Conservation (phyloP, 2,797 vertebrate species). For the Anguilla obscura region DNA sequence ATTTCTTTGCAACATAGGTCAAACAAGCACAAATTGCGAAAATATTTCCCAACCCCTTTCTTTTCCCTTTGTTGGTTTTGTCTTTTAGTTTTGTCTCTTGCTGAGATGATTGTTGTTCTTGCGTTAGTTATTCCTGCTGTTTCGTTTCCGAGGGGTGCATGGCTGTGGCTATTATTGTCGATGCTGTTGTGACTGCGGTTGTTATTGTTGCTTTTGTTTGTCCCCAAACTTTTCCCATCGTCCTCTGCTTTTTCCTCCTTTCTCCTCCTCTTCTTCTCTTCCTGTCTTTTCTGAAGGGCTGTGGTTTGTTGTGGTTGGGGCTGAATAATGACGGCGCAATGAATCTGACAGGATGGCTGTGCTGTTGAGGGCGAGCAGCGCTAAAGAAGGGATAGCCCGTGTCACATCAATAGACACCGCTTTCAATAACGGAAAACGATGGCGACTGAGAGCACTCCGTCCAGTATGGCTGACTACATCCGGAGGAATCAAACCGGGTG, state of each 20-base stretch:
- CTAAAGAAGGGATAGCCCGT: conserved; percentile 9
- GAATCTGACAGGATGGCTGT: conserved; percentile 10
- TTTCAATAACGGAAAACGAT: conserved; percentile 14
- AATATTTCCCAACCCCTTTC: background rate
- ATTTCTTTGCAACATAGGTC: background rate
- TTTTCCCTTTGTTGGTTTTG: background rate
- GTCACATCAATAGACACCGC: conserved; percentile 15
- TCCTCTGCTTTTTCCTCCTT: background rate
- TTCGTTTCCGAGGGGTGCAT: background rate
- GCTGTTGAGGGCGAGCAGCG: background rate
- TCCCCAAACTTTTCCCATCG: background rate
- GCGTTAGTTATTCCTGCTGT: background rate
- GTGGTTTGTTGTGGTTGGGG: background rate
- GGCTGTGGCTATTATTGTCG: background rate
- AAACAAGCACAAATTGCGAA: background rate
- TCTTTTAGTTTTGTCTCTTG: background rate
- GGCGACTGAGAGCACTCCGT: conserved; percentile 17
- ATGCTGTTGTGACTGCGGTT: background rate
- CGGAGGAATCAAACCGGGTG: conserved; percentile 9
- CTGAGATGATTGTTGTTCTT: background rate
- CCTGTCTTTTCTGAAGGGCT: background rate
- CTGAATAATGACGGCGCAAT: conserved; percentile 6
- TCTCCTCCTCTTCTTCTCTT: background rate
- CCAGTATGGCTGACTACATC: conserved; percentile 4
- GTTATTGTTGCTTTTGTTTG: background rate